Base-by-base conservation (phyloP, 2,797 vertebrate genomes). In the Phrynocephalus forsythii region DNA sequence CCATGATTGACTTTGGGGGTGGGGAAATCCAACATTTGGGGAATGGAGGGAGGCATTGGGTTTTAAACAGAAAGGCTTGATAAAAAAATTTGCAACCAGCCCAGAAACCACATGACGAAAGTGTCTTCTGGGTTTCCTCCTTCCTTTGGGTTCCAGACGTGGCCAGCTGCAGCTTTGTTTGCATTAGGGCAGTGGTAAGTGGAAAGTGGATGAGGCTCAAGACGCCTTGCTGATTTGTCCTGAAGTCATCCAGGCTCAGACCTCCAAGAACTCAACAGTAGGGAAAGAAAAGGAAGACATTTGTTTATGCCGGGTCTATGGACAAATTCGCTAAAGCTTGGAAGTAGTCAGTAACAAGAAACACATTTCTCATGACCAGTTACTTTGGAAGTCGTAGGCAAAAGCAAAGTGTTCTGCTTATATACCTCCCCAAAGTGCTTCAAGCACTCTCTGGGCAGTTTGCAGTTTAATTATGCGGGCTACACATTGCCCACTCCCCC, bases 81-180 rank as follows among this genome's bases (percentile, higher is more conserved):
- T 50, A 71, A 26, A 69, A 83, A 20, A 56, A 67, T 6, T 86
- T 93, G 91, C 88, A 89, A 92, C 44, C 6, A 82, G 90, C 89
- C 81, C 44, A 92, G 87, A 89, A 83, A 83, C 89, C 24, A 77
- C 84, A 63, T 87, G 71, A 83, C 81, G 92, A 84, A 16, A 81
- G 22, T 89, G 87, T 88, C 81, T 85, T 92, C 84, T 88, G 80
- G 83, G 82, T 82, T 94, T 93, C 88, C 87, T 89, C 78, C 73
- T 87, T 67, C 84, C 16, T 87, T 73, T 48, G 79, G 90, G 82
- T 73, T 82, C 77, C 30, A 63, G 86, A 84, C 94, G 87, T 85
- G 68, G 16, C 13, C 60, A 63, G 18, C 13, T 11, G 11, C 60
- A 63, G 33, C 13, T 63, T 4, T 63, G 60, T 63, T 63, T 63